Evolutionary conservation across 2,797 vertebrate genomes (phyloP), one percentile per base, ranked within the genome.

Genomic region (Scolopax bukidnonensis): DNA sequence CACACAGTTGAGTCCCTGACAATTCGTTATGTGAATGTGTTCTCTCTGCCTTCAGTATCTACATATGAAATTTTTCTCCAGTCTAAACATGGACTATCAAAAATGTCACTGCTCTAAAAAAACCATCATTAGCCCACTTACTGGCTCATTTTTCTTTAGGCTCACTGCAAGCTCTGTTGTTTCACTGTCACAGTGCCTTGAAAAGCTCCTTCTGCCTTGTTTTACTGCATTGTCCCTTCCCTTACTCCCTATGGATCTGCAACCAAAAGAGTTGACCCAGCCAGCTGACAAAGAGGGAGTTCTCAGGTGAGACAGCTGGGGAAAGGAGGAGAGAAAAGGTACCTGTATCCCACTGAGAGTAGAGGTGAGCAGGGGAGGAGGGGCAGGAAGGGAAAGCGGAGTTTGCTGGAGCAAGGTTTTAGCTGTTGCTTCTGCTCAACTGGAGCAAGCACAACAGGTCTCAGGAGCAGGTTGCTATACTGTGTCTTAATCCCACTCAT

Each of bases 191-290:
- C 13, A 20, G 3, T 59, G 32, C 21, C 41, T 78, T 67, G 8
- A 40, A 76, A 50, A 79, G 17, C 45, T 81, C 28, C 14, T 88
- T 60, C 25, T 64, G 40, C 57, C 15, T 48, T 83, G 25, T 50
- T 30, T 12, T 48, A 5, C 24, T 48, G 47, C 23, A 48, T 24
- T 45, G 11, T 36, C 24, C 38, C 43, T 89, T 57, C 53, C 11
- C 4, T 38, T 54, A 8, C 59, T 70, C 12, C 19, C 51, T 20
- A 7, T 19, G 0, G 0, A 3, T 36, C 20, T 32, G 18, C 28
- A 41, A 19, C 16, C 38, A 41, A 17, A 36, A 41, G 40, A 28
- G 19, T 3, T 81, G 10, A 33, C 60, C 36, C 25, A 60, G 4
- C 23, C 2, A 4, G 8, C 25, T 76, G 59, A 38, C 50, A 4